Percentiles rank a stretch among this genome's conserved stretches.
phyloP scores from a whole-genome alignment of 2,888 invertebrate species.

The Hirtodrosophila alboralis region DNA sequence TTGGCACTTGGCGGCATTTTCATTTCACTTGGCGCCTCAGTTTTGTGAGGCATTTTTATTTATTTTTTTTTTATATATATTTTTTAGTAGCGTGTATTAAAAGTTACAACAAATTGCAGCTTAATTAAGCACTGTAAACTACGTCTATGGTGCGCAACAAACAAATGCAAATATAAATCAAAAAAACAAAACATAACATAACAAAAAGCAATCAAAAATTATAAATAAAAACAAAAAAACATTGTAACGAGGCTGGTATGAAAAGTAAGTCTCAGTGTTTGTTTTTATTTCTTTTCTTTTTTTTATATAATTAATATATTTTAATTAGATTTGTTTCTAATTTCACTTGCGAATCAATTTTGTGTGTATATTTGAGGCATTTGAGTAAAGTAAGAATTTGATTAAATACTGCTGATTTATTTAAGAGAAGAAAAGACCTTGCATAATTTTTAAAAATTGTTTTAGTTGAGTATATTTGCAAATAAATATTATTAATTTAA shows the following conservation, averaged over 20 bases:
- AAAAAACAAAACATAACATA: slow-evolving; percentile 1
- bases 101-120: slow-evolving; percentile 41
- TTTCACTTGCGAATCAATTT: no score
- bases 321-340: no score
- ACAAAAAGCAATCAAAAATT: slow-evolving; percentile 12
- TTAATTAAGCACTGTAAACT: slow-evolving; percentile 51
- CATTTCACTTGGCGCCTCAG: slow-evolving; percentile 39
- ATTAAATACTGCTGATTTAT: no score
- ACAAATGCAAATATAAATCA: slow-evolving; percentile 15
- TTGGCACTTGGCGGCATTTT: slow-evolving; percentile 37
- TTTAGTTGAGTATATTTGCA: no score
- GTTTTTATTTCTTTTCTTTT: neutral
- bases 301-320: neutral
- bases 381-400: no score
- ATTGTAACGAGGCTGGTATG: slow-evolving; percentile 10
- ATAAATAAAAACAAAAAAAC: slow-evolving; percentile 20
- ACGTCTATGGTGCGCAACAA: slow-evolving; percentile 43
- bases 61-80: no score
- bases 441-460: no score
- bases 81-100: slow-evolving; percentile 55
- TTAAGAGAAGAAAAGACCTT: no score
- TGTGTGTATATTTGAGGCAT: no score
- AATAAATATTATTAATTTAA: no score
- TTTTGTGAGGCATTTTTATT: slow-evolving; percentile 28
- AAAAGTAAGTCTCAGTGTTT: slow-evolving; percentile 11